Percentiles rank a stretch among this genome's conserved stretches.
These are phyloP conservation scores for Mola mola DNA, from an alignment of 2,113 vertebrate genomes.

Conservation along the genomic window DNA sequence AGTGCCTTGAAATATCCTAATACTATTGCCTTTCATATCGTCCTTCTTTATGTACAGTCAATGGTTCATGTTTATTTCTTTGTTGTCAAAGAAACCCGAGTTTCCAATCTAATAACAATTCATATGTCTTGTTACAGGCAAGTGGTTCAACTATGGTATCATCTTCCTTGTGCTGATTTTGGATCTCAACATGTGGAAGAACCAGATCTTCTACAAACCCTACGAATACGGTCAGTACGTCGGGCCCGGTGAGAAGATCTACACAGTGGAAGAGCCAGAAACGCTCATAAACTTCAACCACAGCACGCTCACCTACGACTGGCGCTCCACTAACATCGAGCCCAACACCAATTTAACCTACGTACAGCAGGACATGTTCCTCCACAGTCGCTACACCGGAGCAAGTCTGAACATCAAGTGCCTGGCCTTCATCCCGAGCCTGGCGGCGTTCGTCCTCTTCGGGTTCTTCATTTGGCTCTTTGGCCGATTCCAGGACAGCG, in stretches of 20 bases:
- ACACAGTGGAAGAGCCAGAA: slow-evolving; percentile 92
- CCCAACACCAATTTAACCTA: slow-evolving; percentile 89
- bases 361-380: slow-evolving; percentile 89
- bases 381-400: slow-evolving; percentile 93
- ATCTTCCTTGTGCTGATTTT: slow-evolving; percentile 98
- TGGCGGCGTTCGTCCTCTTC: slow-evolving; percentile 93
- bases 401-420: slow-evolving; percentile 93
- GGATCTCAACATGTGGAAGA: slow-evolving; percentile 99
- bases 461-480: slow-evolving; percentile 97
- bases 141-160: slow-evolving; percentile 99
- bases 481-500: slow-evolving; percentile 93
- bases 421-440: slow-evolving; percentile 93
- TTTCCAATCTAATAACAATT: background rate
- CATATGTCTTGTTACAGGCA: slow-evolving; percentile 82
- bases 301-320: slow-evolving; percentile 92
- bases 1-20: too few species aligned
- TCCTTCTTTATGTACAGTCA: too few species aligned
- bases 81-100: too few species aligned
- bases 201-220: slow-evolving; percentile 99
- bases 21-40: too few species aligned
- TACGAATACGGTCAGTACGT: slow-evolving; percentile 98
- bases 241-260: slow-evolving; percentile 95
- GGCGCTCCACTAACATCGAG: slow-evolving; percentile 89
- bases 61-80: too few species aligned
- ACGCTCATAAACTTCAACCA: slow-evolving; percentile 91